phyloP scores from a whole-genome alignment of 2,888 invertebrate genomes.

The Allygus modestus region DNA sequence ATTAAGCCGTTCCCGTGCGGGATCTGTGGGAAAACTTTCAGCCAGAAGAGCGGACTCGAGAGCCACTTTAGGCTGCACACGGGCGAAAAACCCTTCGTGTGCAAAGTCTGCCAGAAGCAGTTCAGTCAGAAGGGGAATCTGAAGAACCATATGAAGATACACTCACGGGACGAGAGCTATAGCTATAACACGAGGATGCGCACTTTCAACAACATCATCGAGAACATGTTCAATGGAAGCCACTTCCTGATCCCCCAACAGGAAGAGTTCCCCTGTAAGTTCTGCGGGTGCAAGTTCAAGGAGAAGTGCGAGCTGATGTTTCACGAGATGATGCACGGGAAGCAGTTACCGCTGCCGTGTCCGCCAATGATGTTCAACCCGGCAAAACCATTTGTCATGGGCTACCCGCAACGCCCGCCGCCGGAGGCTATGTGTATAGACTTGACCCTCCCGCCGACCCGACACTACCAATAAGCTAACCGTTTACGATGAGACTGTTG shows the following conservation, averaged over 20 bases:
- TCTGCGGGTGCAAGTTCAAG: constrained; percentile 50
- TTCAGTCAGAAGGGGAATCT: constrained; percentile 57
- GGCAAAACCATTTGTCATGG: background rate
- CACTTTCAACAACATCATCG: constrained; percentile 46
- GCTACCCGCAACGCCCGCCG: background rate
- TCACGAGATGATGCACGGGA: constrained; percentile 46
- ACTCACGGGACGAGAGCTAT: constrained; percentile 39
- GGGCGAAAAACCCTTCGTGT: constrained; percentile 51
- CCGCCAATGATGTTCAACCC: background rate
- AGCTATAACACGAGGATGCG: constrained; percentile 48
- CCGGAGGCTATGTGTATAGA: constrained; percentile 32
- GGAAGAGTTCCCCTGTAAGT: constrained; percentile 31
- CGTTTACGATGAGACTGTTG: no score
- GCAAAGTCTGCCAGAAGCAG: constrained; percentile 49
- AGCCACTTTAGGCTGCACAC: constrained; percentile 55
- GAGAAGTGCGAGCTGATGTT: constrained; percentile 52
- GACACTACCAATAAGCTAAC: constrained; percentile 4
- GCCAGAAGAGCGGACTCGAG: constrained; percentile 51
- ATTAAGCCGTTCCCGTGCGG: constrained; percentile 54
- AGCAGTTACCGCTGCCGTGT: constrained; percentile 27
- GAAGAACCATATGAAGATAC: constrained; percentile 59
- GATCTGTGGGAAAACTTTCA: constrained; percentile 49
- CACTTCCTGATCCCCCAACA: constrained; percentile 40
- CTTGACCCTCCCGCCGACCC: constrained; percentile 23
- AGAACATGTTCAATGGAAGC: constrained; percentile 51